These are phyloP conservation scores for Parnassius mnemosyne DNA, from an alignment of 2,888 invertebrate species.

Conservation along the genomic window DNA sequence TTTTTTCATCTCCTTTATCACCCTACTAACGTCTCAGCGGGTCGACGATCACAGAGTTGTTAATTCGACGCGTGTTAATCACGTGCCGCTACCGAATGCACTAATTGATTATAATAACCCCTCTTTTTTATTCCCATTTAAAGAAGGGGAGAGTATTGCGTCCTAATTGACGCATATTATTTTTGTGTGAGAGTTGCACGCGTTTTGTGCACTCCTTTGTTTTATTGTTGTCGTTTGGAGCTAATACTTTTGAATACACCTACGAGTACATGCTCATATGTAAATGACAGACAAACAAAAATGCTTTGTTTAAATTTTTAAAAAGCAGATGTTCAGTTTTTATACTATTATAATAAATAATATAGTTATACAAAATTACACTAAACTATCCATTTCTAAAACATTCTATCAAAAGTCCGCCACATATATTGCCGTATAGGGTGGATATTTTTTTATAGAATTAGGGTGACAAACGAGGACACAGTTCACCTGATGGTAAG, in stretches of 20 bases:
- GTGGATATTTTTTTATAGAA: too few relatives aligned
- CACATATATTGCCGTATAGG: too few relatives aligned
- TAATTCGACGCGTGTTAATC: slow-evolving; percentile 58
- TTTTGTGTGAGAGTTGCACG: slow-evolving; percentile 29
- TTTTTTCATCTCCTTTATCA: slow-evolving; percentile 31
- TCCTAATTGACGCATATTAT: slow-evolving; percentile 30
- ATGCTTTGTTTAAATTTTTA: too few relatives aligned
- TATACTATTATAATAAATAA: too few relatives aligned
- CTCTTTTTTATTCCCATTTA: slow-evolving; percentile 40
- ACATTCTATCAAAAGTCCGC: too few relatives aligned
- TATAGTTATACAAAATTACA: too few relatives aligned
- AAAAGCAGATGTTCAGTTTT: too few relatives aligned
- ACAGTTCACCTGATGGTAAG: too few relatives aligned
- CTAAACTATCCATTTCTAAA: too few relatives aligned
- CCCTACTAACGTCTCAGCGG: slow-evolving; percentile 37
- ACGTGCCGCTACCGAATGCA: slow-evolving; percentile 51
- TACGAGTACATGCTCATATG: too few relatives aligned
- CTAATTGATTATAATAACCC: slow-evolving; percentile 69
- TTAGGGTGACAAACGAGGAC: too few relatives aligned
- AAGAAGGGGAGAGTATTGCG: slow-evolving; percentile 11
- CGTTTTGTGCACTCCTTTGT: slow-evolving; percentile 15
- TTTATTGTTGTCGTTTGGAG: slow-evolving; percentile 15
- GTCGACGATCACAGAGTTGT: slow-evolving; percentile 53
- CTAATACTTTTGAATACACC: slow-evolving; percentile 11
- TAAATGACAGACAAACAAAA: too few relatives aligned